Evolutionary conservation across 2,797 vertebrate species (phyloP).

Genomic region (Pseudomugil tenellus): DNA sequence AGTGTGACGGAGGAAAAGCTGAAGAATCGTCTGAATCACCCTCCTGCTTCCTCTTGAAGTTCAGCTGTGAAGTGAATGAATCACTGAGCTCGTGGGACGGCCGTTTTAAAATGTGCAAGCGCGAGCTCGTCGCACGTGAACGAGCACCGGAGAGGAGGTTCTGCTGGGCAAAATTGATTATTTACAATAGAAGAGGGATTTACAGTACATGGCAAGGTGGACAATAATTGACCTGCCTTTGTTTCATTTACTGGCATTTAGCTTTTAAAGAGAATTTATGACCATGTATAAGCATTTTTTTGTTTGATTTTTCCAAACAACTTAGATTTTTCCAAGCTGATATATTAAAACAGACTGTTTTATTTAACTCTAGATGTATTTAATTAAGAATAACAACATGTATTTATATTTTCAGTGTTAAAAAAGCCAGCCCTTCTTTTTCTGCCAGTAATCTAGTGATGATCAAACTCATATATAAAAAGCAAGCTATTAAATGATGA

Average conservation of each 20-base stretch:
- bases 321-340: not conserved
- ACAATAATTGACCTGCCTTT: constrained; percentile 6
- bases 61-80: constrained; percentile 27
- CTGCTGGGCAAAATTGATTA: not conserved
- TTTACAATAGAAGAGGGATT: constrained; percentile 14
- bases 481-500: no score
- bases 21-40: not conserved
- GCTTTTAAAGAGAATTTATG: not conserved
- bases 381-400: not conserved
- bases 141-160: constrained; percentile 40
- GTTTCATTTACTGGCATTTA: constrained; percentile 23
- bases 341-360: not conserved
- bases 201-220: not conserved
- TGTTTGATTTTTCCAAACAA: no score
- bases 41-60: not conserved
- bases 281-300: not conserved
- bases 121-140: constrained; percentile 58
- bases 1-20: not conserved
- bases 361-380: not conserved
- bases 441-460: no score
- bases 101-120: constrained; percentile 66
- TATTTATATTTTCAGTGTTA: not conserved
- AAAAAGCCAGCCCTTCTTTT: not conserved
- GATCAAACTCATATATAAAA: not conserved
- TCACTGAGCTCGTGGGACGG: not conserved